Conservation (phyloP, 2,113 vertebrate genomes). For the Otis tarda region DNA sequence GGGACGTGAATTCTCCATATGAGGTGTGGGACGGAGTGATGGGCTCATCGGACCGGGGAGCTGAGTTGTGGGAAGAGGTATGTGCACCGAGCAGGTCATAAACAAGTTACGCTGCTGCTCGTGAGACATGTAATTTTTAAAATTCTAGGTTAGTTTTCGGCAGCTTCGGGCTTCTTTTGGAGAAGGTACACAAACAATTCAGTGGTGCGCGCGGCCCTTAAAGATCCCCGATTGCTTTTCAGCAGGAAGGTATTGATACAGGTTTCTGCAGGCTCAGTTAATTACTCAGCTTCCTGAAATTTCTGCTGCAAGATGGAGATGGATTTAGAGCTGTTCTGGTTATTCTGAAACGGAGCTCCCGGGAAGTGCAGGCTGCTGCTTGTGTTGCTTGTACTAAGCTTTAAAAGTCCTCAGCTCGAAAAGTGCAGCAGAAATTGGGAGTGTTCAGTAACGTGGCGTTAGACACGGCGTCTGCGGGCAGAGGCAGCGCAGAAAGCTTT, state of each 20-base stretch:
- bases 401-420: not conserved
- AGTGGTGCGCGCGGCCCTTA: not conserved
- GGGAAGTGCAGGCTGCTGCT: not conserved
- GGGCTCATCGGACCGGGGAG: not conserved
- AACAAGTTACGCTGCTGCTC: not conserved
- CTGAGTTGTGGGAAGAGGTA: not conserved
- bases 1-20: not conserved
- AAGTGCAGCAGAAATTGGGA: not conserved
- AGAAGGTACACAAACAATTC: not conserved
- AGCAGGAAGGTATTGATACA: not conserved
- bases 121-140: not conserved
- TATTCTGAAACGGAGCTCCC: not conserved
- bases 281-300: not conserved
- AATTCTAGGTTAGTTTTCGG: constrained; percentile 18
- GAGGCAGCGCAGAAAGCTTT: not conserved
- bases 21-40: not conserved
- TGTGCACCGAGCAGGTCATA: not conserved
- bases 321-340: not conserved
- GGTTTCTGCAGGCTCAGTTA: not conserved
- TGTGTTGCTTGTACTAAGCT: not conserved
- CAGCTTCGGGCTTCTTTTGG: not conserved
- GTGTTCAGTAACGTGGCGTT: rapidly evolving
- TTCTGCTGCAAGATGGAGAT: not conserved
- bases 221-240: not conserved
- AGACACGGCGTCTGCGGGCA: not conserved